Percentiles rank a stretch among this genome's conserved stretches.
These are phyloP conservation scores for Cryptosula pallasiana DNA, from an alignment of 2,888 invertebrate species.

Conservation along the genomic window DNA sequence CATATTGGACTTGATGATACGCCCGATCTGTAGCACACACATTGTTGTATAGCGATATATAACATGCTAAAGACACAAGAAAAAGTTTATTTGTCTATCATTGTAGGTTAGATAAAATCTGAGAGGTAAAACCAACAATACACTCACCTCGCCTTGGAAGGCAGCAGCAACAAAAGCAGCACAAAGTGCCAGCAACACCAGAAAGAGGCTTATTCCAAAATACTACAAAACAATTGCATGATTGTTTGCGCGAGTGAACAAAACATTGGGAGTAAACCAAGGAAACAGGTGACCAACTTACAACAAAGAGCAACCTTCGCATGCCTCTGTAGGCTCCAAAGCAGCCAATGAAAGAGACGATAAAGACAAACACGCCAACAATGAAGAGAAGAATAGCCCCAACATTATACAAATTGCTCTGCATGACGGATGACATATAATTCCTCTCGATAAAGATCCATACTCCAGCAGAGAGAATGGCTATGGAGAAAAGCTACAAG, in stretches of 20 bases:
- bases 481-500: constrained; percentile 19
- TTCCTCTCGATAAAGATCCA: constrained; percentile 24
- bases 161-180: constrained; percentile 24
- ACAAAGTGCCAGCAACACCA: neutral
- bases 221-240: neutral
- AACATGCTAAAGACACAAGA: no score
- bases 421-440: constrained; percentile 16
- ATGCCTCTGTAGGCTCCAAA: constrained; percentile 25
- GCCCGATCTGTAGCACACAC: constrained; percentile 7
- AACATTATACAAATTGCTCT: constrained; percentile 8
- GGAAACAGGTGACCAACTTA: neutral
- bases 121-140: no score
- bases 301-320: neutral
- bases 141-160: constrained; percentile 20
- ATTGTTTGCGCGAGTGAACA: neutral
- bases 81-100: no score
- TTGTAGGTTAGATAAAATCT: no score
- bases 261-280: neutral
- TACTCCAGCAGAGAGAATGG: constrained; percentile 14
- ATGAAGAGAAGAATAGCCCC: constrained; percentile 20
- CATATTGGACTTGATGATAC: constrained; percentile 21
- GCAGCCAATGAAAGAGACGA: constrained; percentile 23
- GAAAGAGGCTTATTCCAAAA: neutral
- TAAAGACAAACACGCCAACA: constrained; percentile 2
- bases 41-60: no score